These are phyloP conservation scores for Peromyscus aztecus DNA, from an alignment of 2,797 vertebrate species.

Conservation along the genomic window DNA sequence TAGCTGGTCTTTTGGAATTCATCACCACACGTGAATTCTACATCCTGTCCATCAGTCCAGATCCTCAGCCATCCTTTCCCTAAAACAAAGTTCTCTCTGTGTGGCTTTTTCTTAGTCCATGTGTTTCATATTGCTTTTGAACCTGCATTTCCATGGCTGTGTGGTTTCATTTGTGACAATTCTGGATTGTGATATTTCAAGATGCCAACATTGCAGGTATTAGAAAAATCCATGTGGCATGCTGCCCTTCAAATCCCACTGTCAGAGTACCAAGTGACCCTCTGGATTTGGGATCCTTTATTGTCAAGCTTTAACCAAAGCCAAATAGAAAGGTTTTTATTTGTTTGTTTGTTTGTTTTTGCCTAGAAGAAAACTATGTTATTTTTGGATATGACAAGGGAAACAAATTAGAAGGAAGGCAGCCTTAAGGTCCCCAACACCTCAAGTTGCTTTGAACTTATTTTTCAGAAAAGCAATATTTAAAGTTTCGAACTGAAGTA, in stretches of 20 bases:
- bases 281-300: neutral
- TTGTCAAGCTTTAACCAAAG: neutral
- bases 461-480: slow-evolving; percentile 2
- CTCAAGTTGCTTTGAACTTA: slow-evolving; percentile 23
- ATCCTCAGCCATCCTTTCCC: neutral
- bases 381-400: slow-evolving; percentile 29
- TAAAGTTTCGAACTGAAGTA: neutral
- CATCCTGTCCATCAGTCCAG: neutral
- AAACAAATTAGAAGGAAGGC: neutral
- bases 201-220: neutral
- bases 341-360: neutral
- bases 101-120: neutral
- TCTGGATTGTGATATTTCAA: neutral
- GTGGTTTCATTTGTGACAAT: neutral
- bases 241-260: neutral
- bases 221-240: neutral
- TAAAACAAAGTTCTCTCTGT: neutral
- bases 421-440: neutral
- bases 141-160: neutral
- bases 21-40: neutral
- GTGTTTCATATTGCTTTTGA: neutral
- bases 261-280: neutral
- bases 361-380: neutral
- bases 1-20: neutral
- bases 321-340: neutral